A percentile compares a stretch with the other conserved stretches of the same genome.
Conservation (phyloP, 2,888 invertebrate species). For the Cephus nigrinus region DNA sequence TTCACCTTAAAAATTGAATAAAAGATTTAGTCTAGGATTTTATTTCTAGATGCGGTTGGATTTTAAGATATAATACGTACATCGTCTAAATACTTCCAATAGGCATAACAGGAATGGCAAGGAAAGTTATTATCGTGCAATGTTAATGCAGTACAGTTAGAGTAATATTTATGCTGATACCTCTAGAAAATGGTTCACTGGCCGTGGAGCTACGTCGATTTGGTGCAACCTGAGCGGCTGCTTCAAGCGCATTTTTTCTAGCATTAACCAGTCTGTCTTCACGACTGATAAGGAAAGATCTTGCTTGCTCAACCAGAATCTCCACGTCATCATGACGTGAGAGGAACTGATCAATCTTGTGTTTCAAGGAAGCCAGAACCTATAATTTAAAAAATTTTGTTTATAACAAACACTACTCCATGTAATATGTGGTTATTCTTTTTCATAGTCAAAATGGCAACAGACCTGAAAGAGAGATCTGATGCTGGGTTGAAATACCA, state of each 20-base stretch:
- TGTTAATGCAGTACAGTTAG: background rate
- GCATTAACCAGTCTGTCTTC: conserved; percentile 82
- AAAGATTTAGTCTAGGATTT: background rate
- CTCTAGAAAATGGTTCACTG: conserved; percentile 60
- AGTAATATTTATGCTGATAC: conserved; percentile 37
- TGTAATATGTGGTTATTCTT: too few relatives aligned
- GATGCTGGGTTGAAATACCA: conserved; percentile 89
- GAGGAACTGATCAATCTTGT: conserved; percentile 86
- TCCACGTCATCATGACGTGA: conserved; percentile 72
- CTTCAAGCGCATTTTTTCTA: conserved; percentile 72
- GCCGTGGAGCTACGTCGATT: conserved; percentile 43
- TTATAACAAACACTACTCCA: background rate
- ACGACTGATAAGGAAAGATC: conserved; percentile 81
- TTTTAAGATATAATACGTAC: conserved; percentile 36
- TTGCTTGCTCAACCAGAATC: conserved; percentile 79
- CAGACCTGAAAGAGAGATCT: conserved; percentile 90
- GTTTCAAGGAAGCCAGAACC: conserved; percentile 83
- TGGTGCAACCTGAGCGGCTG: conserved; percentile 55
- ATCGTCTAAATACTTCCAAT: conserved; percentile 43
- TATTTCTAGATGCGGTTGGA: background rate
- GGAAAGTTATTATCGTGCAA: conserved; percentile 14
- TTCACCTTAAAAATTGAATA: conserved; percentile 65
- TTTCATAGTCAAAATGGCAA: conserved; percentile 11
- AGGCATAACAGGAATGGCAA: conserved; percentile 26
- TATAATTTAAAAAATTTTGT: conserved; percentile 53